Base-by-base conservation (phyloP, 1,140 invertebrate genomes). In the Aporrectodea caliginosa region DNA sequence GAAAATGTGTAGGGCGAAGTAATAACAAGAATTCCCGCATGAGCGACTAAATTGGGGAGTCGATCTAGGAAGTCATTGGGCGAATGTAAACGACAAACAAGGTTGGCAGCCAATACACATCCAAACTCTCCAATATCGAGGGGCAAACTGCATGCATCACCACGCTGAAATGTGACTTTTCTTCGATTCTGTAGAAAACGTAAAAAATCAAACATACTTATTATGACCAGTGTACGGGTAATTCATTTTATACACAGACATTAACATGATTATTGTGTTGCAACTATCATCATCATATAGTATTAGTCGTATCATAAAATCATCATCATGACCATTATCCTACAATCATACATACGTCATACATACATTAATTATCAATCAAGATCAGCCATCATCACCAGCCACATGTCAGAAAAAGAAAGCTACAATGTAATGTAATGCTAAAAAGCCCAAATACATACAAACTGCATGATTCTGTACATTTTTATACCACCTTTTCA, bases 1-100 rank as follows among this genome's bases (percentile, higher is more conserved):
- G 86, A 69, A 84, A 87, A 88, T 12, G 86, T 88, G 77, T 88
- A 88, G 29, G 88, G 87, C 12, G 86, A 85, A 1, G 88, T 86
- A 73, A 89, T 85, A 0, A 89, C 85, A 16, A 88, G 78, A 78
- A 88, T 84, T 29, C 86, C 86, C 35, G 85, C 85, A 22, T 83
- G 81, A 72, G 85, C 83, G 16, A 88, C 83, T 6, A 88, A 76
- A 6, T 80, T 80, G 33, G 82, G 35, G 2, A 88, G 77, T 71
- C 85, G 75, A 12, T 85, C 77, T 30, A 89, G 80, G 83, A 88
- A 89, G n/a, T 84, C 75, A 43, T 81, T 82, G 32, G 88, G 86
- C 35, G 84, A 78, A 58, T 86, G 84, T 12, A 88, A 83, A n/a
- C 87, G 81, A 81, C 87, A 88, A n/a, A 88, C 83, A 31, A 89